Evolutionary conservation across 2,797 vertebrate species (phyloP), one percentile per base, ranked within the genome.

Genomic region (Anas capensis): DNA sequence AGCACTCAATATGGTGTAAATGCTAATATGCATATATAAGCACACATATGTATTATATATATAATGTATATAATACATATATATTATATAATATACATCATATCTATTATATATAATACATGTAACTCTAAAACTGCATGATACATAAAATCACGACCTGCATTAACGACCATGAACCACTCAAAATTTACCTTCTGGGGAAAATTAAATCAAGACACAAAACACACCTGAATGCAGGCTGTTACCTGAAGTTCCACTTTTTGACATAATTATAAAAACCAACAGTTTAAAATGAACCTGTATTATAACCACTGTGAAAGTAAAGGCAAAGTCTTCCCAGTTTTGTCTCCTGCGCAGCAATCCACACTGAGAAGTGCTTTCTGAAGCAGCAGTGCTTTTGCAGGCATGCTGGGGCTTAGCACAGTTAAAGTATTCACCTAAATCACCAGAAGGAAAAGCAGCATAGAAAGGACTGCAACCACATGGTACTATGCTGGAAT

Each of bases 401-500:
- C 40, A 60, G 56, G 20, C 26, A 11, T 10, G 40, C 44, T 33
- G 24, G 71, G 53, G 16, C 18, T 44, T 33, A 38, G 40, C 46
- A 8, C 0, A 3, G 77, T 13, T 4, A 8, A 20, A 40, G 29
- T 10, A n/a, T 58, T 33, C 18, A 36, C 33, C 51, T 54, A 16
- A 16, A 58, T 10, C 18, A 49, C 27, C 61, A 38, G 19, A 20
- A 38, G 18, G n/a, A 11, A 24, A 57, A 46, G 3, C 0, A 2
- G 54, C 8, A 2, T 2, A 9, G 9, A 1, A 7, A n/a, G 12
- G 48, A 10, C 33, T 14, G 42, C 42, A 6, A 3, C 23, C 23
- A 2, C 0, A 17, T 0, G 10, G 51, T 18, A 11, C 29, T 1
- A 1, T 0, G 2, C 2, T 13, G 31, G 14, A 4, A 3, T 1